These are phyloP conservation scores for Drosophila hawaiiensis DNA, from an alignment of 2,888 invertebrate genomes.

Conservation along the genomic window DNA sequence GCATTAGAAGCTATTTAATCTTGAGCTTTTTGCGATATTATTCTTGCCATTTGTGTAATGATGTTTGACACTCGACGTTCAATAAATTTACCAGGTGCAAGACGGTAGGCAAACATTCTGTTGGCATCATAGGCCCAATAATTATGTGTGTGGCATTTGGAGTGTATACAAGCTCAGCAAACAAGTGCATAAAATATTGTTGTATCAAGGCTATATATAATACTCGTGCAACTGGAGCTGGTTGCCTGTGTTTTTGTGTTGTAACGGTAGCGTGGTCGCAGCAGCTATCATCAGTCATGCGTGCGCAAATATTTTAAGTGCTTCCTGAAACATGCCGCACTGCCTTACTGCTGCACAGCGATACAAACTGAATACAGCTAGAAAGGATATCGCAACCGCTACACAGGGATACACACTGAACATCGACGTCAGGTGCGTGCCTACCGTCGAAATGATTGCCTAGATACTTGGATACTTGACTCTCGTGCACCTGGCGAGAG, in stretches of 20 bases:
- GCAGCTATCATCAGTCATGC: constrained; percentile 76
- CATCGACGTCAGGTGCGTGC: constrained; percentile 45
- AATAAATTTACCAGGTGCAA: constrained; percentile 51
- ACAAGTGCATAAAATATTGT: constrained; percentile 67
- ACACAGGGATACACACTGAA: constrained; percentile 21
- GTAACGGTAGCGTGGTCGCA: constrained; percentile 34
- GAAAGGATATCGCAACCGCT: constrained; percentile 45
- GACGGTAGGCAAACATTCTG: constrained; percentile 14
- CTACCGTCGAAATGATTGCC: constrained; percentile 18
- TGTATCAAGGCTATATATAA: constrained; percentile 31
- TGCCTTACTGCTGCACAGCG: constrained; percentile 33
- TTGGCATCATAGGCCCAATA: constrained; percentile 34
- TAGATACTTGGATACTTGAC: constrained; percentile 15
- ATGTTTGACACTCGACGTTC: constrained; percentile 48
- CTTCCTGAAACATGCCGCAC: constrained; percentile 73
- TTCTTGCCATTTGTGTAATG: constrained; percentile 55
- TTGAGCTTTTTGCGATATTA: constrained; percentile 42
- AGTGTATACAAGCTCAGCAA: constrained; percentile 51
- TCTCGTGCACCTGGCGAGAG: constrained; percentile 23
- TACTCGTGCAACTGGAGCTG: constrained; percentile 34
- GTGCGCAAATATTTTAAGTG: constrained; percentile 81
- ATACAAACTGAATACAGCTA: constrained; percentile 18
- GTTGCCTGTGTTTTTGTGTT: constrained; percentile 24
- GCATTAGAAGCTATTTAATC: constrained; percentile 57
- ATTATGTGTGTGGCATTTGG: constrained; percentile 65